Evolutionary conservation across 2,888 invertebrate genomes (phyloP).

Genomic region (Scelioninae gen. 2): DNA sequence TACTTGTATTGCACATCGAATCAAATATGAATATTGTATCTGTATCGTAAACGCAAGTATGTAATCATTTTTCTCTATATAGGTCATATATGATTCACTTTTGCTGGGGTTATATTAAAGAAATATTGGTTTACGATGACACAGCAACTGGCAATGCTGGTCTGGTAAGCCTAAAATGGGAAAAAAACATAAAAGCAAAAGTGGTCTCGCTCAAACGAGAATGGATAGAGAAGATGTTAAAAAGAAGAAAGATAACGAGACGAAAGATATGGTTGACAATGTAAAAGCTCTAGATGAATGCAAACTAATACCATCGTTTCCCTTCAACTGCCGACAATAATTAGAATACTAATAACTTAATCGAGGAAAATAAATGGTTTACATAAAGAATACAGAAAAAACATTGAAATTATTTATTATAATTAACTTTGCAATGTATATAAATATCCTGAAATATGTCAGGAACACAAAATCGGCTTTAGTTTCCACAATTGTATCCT

Average conservation of each 20-base stretch:
- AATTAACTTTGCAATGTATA: no score
- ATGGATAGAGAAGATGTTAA: constrained; percentile 51
- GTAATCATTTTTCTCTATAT: no score
- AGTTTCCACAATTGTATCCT: no score
- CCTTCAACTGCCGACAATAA: not conserved
- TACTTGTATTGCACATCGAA: no score
- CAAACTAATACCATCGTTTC: constrained; percentile 45
- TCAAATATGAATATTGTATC: no score
- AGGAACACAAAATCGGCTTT: no score
- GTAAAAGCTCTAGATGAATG: constrained; percentile 61
- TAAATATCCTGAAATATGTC: no score
- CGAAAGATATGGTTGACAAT: constrained; percentile 45
- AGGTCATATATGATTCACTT: constrained; percentile 9
- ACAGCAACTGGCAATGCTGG: constrained; percentile 57
- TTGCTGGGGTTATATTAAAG: constrained; percentile 47
- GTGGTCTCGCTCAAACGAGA: constrained; percentile 51
- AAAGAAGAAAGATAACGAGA: constrained; percentile 46
- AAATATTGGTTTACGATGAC: constrained; percentile 69
- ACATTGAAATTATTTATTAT: no score
- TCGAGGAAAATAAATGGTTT: no score
- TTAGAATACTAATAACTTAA: no score
- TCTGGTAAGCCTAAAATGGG: constrained; percentile 40
- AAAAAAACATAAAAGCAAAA: constrained; percentile 23
- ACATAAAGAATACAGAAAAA: no score
- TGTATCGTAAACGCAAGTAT: no score